phyloP scores from a whole-genome alignment of 1,140 invertebrate genomes.

The Leucophenga varia region DNA sequence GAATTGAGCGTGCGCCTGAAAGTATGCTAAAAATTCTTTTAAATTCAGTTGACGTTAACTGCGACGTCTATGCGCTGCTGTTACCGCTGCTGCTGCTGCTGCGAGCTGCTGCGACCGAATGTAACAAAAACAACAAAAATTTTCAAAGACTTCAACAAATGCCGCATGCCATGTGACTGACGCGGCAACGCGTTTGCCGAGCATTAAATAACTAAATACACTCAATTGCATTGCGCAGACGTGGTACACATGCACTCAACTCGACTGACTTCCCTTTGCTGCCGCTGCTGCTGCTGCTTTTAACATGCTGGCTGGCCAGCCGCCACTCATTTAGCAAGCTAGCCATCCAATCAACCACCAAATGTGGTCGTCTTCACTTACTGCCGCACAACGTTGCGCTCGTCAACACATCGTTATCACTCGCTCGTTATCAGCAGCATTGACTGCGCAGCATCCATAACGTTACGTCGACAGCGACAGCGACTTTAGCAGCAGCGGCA shows the following conservation, averaged over 20 bases:
- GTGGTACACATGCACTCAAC: no score
- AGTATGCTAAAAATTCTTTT: no score
- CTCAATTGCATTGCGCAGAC: no score
- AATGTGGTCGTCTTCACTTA: no score
- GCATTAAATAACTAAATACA: no score
- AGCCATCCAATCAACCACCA: no score
- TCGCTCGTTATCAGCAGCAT: constrained; percentile 25
- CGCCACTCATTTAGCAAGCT: no score
- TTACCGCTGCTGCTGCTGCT: neutral
- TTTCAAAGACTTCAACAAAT: no score
- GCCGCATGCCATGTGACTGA: no score
- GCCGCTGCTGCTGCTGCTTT: neutral
- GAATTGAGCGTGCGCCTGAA: neutral
- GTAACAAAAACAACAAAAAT: constrained; percentile 7
- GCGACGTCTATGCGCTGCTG: constrained; percentile 4
- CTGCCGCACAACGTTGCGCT: neutral
- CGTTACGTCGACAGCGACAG: constrained; percentile 11
- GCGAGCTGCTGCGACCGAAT: constrained; percentile 22
- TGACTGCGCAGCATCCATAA: constrained; percentile 14
- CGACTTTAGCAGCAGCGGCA: constrained; percentile 11
- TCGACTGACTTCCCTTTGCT: neutral
- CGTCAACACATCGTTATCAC: constrained; percentile 15
- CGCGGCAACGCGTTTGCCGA: no score
- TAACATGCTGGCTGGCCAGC: no score
- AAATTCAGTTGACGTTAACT: constrained; percentile 6